phyloP scores from a whole-genome alignment of 2,797 vertebrate genomes.

The Artibeus jamaicensis region DNA sequence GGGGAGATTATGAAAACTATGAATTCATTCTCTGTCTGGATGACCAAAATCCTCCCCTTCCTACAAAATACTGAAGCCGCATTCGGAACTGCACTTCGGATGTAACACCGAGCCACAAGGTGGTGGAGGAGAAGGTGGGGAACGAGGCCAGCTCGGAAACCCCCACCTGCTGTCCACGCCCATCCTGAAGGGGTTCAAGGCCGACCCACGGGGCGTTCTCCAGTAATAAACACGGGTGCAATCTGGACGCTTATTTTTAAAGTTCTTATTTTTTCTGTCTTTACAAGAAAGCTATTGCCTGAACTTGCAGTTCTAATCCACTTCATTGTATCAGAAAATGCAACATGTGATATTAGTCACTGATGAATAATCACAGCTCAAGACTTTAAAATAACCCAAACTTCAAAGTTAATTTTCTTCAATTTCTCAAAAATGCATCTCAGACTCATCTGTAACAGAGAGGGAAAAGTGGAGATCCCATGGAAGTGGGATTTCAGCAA shows the following conservation, averaged over 20 bases:
- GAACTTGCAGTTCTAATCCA: neutral
- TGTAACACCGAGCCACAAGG: neutral
- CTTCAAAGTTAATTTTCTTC: neutral
- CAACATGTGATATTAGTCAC: neutral
- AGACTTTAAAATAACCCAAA: slow-evolving; percentile 42
- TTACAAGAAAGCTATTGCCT: neutral
- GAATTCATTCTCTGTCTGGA: neutral
- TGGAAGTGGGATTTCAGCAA: neutral
- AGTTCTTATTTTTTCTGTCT: neutral
- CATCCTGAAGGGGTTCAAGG: neutral
- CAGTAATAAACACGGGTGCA: neutral
- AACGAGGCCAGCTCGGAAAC: neutral
- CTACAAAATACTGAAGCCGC: neutral
- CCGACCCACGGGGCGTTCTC: neutral
- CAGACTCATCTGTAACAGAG: neutral
- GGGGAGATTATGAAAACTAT: neutral
- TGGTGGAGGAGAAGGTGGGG: neutral
- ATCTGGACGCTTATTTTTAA: neutral
- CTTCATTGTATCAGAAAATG: slow-evolving; percentile 7
- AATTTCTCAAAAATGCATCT: slow-evolving; percentile 26
- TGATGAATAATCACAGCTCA: neutral
- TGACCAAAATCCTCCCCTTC: neutral
- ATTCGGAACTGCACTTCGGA: neutral
- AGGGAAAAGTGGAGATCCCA: neutral
- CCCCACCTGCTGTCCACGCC: accelerated